Base-by-base conservation (phyloP, 1,140 invertebrate genomes). In the Asobara japonica region DNA sequence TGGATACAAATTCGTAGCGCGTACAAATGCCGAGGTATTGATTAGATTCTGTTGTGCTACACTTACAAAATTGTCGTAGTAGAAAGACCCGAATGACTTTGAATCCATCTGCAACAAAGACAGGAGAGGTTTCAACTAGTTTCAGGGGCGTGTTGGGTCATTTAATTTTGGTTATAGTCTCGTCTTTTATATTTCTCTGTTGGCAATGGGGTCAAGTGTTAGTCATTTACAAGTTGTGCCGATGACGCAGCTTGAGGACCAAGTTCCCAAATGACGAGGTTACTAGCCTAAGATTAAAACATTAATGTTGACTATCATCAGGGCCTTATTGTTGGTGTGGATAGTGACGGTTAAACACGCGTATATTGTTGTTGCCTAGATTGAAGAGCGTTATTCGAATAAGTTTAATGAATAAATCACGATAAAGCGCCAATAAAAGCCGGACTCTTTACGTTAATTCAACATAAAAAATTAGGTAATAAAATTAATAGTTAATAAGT, bases 61-160 rank as follows among this genome's bases (percentile, higher is more conserved):
- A 95, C 94, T 95, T 94, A 95, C 94, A 91, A 95, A 95, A 90
- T 94, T 95, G 89, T 95, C 94, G 91, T 95, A 95, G 92, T 95
- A 95, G 93, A 95, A 94, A 87, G 93, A 94, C 89, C 94, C 94
- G 91, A 95, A 93, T 90, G 93, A 94, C 92, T 95, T 95, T 93
- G 95, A 94, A 90, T 95, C 94, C 94, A 95, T 95, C 94, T 95
- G 92, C 86, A 89, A 88, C 85, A 89, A 86, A 89, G 83, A 89
- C 80, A 87, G 83, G 86, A 84, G 84, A 74, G 83, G 81, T 86
- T 87, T 88, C 84, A 87, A 88, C 83, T 86, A 79, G 74, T 85
- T 84, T 85, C 80, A 76, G 86, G 83, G 80, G 81, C 48, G 66
- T 79, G 81, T 78, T 69, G 29, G 29, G 31, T 16, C 18, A 69